These are phyloP conservation scores for Antitype chi DNA, from an alignment of 2,888 invertebrate species.

Conservation along the genomic window DNA sequence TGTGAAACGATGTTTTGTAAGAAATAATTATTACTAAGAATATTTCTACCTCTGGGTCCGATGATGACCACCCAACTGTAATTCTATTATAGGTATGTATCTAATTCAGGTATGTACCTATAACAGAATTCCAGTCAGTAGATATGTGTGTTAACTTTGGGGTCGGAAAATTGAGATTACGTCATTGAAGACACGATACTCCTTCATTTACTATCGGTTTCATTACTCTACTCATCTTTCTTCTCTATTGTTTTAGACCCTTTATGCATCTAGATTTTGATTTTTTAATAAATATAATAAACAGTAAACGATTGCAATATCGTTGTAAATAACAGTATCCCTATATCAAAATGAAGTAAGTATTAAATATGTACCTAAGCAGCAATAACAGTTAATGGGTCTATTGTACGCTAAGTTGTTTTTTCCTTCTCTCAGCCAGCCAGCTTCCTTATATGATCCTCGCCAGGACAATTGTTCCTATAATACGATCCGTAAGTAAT, in stretches of 20 bases:
- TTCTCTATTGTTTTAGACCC: neutral
- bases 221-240: neutral
- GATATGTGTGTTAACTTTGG: too few species aligned
- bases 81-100: neutral
- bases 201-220: neutral
- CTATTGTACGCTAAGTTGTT: conserved; percentile 56
- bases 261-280: neutral
- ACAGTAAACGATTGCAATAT: neutral
- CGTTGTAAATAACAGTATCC: neutral
- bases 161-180: neutral
- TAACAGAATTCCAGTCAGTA: too few species aligned
- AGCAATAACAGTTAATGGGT: conserved; percentile 9
- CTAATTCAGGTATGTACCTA: too few species aligned
- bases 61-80: neutral
- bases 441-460: neutral
- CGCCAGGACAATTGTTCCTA: conserved; percentile 15
- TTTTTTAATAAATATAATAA: too few species aligned
- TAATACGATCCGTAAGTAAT: neutral
- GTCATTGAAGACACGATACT: neutral
- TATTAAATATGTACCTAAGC: conserved; percentile 34
- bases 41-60: neutral
- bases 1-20: neutral
- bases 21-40: neutral
- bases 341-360: conserved; percentile 21
- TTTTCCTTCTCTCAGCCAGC: conserved; percentile 37